Evolutionary conservation across 2,888 invertebrate genomes (phyloP), one percentile per base, ranked within the genome.

Genomic region (Buathra laborator): DNA sequence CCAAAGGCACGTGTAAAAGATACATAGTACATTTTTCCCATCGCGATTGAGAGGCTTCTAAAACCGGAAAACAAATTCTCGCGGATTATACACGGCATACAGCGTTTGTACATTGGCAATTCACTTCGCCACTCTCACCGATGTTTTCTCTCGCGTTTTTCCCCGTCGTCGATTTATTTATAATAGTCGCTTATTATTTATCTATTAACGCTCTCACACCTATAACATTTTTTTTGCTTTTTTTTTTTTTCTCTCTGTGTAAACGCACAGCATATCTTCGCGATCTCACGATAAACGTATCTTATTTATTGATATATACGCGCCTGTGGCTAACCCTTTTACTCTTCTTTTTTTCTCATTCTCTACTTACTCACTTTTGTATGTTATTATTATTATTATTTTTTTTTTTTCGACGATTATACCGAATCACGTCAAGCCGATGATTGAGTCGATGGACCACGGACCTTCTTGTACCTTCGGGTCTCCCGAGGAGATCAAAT

Each of bases 401-500:
- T 64, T 53, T 64, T 51, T 51, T 75, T 43, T n/a, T 48, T 48
- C 51, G 44, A 71, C 43, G 16, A 68, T 53, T 64, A 51, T 48
- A 83, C 29, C 67, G 70, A 66, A 80, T 70, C 62, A 56, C 75
- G 68, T 70, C 70, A 71, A 62, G 51, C 37, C 53, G 68, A 77
- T 71, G 53, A 70, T 46, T 24, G 67, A 59, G 16, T 19, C n/a
- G 68, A 53, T 29, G 24, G 14, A 12, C 29, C 66, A 37, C n/a
- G 19, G n/a, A 68, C 37, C 10, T 32, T 37, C 37, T 4, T 62
- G 37, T 72, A 44, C 24, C 29, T 48, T 74, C 46, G 16, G 74
- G 74, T 68, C 16, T 10, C 19, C 48, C 32, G 32, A 12, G 6
- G 9, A 64, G 75, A 75, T 75, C 48, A 16, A 64, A 64, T 32